A percentile compares a stretch with the other conserved stretches of the same genome.
These are phyloP conservation scores for Danio tinwini DNA, from an alignment of 2,797 vertebrate species.

Conservation along the genomic window DNA sequence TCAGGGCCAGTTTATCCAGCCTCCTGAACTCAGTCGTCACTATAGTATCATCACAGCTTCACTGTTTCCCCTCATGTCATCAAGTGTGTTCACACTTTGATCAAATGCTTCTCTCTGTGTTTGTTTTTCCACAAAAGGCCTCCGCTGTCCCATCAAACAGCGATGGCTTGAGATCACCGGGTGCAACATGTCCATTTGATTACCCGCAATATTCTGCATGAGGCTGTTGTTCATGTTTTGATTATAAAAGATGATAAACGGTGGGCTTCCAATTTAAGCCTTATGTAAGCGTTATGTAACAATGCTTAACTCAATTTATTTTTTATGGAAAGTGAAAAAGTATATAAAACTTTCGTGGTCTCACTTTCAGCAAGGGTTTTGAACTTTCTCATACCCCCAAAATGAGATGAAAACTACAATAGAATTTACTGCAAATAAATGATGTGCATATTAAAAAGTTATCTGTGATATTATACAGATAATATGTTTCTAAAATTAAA, in stretches of 20 bases:
- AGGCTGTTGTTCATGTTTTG: constrained; percentile 6
- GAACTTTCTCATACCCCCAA: too few species aligned
- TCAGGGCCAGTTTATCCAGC: constrained; percentile 38
- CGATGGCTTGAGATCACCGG: not conserved
- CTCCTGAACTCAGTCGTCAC: constrained; percentile 44
- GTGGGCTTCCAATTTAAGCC: not conserved
- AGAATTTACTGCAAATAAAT: too few species aligned
- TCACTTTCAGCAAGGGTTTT: too few species aligned
- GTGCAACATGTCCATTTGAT: not conserved
- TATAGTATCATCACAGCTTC: constrained; percentile 43
- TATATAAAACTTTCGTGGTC: too few species aligned
- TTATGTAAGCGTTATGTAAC: constrained; percentile 36
- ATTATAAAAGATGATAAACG: constrained; percentile 22
- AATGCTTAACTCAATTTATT: not conserved
- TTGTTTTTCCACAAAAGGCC: constrained; percentile 73
- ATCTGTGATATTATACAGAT: too few species aligned
- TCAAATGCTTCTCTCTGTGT: constrained; percentile 67
- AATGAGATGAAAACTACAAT: too few species aligned
- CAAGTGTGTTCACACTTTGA: constrained; percentile 63
- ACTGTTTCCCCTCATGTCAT: constrained; percentile 54
- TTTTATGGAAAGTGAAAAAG: not conserved
- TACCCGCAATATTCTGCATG: not conserved
- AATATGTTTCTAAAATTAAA: too few species aligned
- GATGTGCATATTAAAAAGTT: too few species aligned
- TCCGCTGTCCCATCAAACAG: constrained; percentile 19